Base-by-base conservation (phyloP, 2,113 vertebrate species). In the Neodon shergylaensis region DNA sequence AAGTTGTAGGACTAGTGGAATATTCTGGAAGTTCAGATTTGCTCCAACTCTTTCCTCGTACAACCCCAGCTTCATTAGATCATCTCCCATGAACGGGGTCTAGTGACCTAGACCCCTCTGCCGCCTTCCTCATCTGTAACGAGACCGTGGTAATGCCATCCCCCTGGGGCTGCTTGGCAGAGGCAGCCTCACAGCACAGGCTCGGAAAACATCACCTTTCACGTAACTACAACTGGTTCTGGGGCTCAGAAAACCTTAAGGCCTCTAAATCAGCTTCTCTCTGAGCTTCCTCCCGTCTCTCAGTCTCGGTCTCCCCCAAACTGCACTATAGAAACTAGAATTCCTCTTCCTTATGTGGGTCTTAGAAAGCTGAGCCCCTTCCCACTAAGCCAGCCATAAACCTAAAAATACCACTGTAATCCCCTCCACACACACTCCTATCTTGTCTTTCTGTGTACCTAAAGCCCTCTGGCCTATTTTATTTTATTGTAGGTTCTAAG, bases 111-210 rank as follows among this genome's bases (percentile, higher is more conserved):
- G 44, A 36, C 12, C 3, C 63, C 89, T 74, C 31, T 58, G 49
- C 4, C 4, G 7, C n/a, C 36, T 79, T 74, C 36, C n/a, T 63
- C 44, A 7, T 26, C 70, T 49, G 21, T 31, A 10, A 73, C 0
- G 0, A 6, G n/a, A 66, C 0, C 1, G 19, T 39, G 14, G 47
- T 39, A 21, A 58, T 9, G 16, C 22, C 44, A 4, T 16, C 33
- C 19, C 44, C 26, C 0, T 0, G 14, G 17, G 9, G 74, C 21
- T 19, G 10, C 19, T 12, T 24, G 1, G 65, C 84, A 36, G 52
- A 84, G 22, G 0, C 0, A 31, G 77, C 73, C 31, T 61, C 36
- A 26, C 0, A 10, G 44, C 14, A 26, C 73, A 85, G 24, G 42
- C 70, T 83, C 1, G 3, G 39, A 26, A 93, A 70, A 44, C 5